Percentiles rank a stretch among this genome's conserved stretches.
Evolutionary conservation across 2,888 invertebrate species (phyloP).

Genomic region (Nasonovia ribisnigri): DNA sequence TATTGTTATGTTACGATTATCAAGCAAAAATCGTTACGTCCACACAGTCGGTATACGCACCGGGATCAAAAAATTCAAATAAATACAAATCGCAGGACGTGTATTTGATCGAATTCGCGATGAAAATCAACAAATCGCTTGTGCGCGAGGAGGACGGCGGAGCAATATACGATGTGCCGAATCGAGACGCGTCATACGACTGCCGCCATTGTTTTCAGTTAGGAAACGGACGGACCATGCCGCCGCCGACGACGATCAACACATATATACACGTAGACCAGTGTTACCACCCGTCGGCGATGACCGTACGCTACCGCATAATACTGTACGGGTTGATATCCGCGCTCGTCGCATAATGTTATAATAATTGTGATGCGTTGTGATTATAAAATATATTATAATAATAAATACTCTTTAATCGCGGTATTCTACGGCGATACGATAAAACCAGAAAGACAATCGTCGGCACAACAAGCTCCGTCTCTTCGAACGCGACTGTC

Average conservation of each 20-base stretch:
- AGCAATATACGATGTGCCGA: neutral
- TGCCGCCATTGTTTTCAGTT: conserved; percentile 65
- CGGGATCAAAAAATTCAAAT: neutral
- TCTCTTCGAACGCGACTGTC: no score
- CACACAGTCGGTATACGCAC: neutral
- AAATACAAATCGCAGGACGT: neutral
- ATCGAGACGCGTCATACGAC: conserved; percentile 62
- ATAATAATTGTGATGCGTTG: neutral
- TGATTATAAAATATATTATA: neutral
- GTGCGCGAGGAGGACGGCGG: conserved; percentile 13
- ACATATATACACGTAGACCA: conserved; percentile 16
- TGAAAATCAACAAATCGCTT: conserved; percentile 6
- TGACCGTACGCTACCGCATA: neutral
- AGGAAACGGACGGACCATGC: conserved; percentile 65
- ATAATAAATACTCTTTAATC: neutral
- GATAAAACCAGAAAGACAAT: neutral
- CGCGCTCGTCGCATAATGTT: neutral
- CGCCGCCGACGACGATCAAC: conserved; percentile 54
- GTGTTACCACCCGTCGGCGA: conserved; percentile 53
- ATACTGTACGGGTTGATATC: neutral
- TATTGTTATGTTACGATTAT: neutral
- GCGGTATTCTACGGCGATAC: neutral
- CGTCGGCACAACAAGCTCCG: neutral
- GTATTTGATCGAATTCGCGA: neutral
- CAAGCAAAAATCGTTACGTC: neutral